A percentile compares a stretch with the other conserved stretches of the same genome.
phyloP scores from a whole-genome alignment of 35 echinoderm and acorn worm species.

The Patiria miniata region DNA sequence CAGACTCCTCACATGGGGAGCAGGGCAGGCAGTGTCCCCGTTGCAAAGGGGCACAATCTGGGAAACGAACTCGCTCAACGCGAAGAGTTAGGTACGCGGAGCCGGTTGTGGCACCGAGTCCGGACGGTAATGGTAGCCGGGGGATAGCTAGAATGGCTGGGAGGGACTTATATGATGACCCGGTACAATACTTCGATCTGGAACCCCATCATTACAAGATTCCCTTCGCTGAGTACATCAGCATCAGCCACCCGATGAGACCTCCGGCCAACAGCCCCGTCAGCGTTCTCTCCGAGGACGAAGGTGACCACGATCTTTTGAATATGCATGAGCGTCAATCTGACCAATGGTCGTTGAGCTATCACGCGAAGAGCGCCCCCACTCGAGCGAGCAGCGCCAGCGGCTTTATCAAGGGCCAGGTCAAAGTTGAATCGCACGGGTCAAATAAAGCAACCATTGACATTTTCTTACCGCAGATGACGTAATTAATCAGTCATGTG shows the following conservation, averaged over 20 bases:
- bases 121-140: neutral
- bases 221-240: neutral
- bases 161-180: neutral
- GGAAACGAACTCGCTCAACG: neutral
- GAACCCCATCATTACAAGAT: neutral
- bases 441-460: neutral
- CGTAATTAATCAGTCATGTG: neutral
- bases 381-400: neutral
- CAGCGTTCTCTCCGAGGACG: slow-evolving; percentile 32
- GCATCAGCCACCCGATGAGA: slow-evolving; percentile 18
- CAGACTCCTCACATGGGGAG: no score
- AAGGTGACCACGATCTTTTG: slow-evolving; percentile 2
- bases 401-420: neutral
- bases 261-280: slow-evolving; percentile 44
- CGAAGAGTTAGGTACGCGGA: neutral
- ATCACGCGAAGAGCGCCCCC: neutral
- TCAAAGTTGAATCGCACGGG: neutral
- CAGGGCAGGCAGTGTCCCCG: no score
- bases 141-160: neutral
- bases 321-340: neutral
- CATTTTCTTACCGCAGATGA: slow-evolving; percentile 14
- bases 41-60: no score
- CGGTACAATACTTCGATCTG: no score
- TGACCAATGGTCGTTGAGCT: slow-evolving; percentile 1
- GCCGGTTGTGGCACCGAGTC: no score